A percentile compares a stretch with the other conserved stretches of the same genome.
Evolutionary conservation across 2,888 invertebrate species (phyloP).

Genomic region (Aphodius granarius): DNA sequence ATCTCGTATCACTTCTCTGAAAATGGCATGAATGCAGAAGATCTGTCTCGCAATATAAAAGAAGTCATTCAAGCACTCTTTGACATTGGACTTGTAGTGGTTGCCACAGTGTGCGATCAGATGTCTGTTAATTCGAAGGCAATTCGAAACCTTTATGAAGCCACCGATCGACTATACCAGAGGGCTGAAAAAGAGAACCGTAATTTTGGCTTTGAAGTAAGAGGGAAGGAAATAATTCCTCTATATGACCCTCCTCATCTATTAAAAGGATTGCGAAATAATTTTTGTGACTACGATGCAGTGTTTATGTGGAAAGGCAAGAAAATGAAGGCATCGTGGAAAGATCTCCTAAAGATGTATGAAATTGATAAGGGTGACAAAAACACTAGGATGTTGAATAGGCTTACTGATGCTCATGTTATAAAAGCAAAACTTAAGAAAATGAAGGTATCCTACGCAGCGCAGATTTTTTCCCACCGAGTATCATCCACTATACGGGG

Average conservation of each 20-base stretch:
- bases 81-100: conserved; percentile 12
- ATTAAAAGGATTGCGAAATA: no score
- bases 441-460: conserved; percentile 12
- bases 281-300: not conserved
- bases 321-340: conserved; percentile 5
- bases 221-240: conserved; percentile 8
- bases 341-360: conserved; percentile 12
- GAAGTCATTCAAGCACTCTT: conserved; percentile 11
- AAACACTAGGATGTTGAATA: conserved; percentile 9
- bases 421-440: conserved; percentile 10
- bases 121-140: conserved; percentile 1
- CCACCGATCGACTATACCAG: not conserved
- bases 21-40: conserved; percentile 3
- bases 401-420: conserved; percentile 2
- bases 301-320: conserved; percentile 6
- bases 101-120: conserved; percentile 21
- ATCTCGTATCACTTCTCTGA: conserved; percentile 18
- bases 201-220: conserved; percentile 6
- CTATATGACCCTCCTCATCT: conserved; percentile 10
- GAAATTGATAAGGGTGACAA: conserved; percentile 14
- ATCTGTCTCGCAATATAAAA: conserved; percentile 9
- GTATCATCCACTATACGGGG: conserved; percentile 10
- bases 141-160: conserved; percentile 6
- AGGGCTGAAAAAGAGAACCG: not conserved
- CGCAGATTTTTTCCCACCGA: conserved; percentile 9